Evolutionary conservation across 2,888 invertebrate genomes (phyloP), one percentile per base, ranked within the genome.

Genomic region (Tinea trinotella): DNA sequence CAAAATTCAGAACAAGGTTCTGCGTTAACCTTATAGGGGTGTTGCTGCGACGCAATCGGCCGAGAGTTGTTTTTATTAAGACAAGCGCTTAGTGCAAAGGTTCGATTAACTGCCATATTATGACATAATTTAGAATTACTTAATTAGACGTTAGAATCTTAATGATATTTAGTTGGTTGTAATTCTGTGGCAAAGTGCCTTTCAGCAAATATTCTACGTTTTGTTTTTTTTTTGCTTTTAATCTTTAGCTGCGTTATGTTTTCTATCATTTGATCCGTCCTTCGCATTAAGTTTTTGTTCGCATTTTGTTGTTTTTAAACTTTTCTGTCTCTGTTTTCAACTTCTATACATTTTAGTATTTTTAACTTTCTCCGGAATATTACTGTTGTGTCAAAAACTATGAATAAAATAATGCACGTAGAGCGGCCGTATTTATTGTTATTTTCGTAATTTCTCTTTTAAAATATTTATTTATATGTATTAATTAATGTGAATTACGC

Each of bases 61-160:
- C 69, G 64, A 66, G 69, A 70, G 59, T 62, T 66, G 64, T 62
- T 68, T 64, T 64, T n/a, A n/a, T n/a, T n/a, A n/a, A n/a, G 64
- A 66, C 69, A 70, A 67, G 76, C 71, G 77, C 80, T 77, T 74
- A 71, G 75, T 73, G 78, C 79, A 74, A 76, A 79, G 83, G 79
- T 82, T 83, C 80, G 81, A 76, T 73, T 77, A 83, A 85, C 84
- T 85, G 84, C 84, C 84, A 85, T 85, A 85, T 85, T 85, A 85
- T 78, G 75, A 83, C 83, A 79, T 85, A 85, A 71, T 80, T 79
- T 83, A 80, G 76, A 50, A 20, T 40, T 50, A 50, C 50, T 50
- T 50, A 68, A 67, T 76, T 83, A 83, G 81, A 58, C 67, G 61
- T n/a, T 80, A 83, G 78, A 71, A 67, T 70, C 67, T 75, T 76